Conservation (phyloP, 2,797 vertebrate species). For the Anisognathus igniventris region DNA sequence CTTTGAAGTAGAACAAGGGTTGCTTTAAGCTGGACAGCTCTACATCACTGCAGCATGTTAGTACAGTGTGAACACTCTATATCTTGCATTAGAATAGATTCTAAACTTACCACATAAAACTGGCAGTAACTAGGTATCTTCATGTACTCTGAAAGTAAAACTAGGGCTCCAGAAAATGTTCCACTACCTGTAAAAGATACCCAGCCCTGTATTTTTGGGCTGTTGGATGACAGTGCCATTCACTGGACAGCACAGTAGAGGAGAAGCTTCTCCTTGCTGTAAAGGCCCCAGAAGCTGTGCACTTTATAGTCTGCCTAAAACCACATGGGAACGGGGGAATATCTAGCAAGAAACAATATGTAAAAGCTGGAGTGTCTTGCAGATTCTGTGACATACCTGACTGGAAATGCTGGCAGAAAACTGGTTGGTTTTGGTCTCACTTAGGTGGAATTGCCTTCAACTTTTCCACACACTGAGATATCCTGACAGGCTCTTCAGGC, state of each 20-base stretch:
- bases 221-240: neutral
- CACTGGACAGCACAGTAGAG: neutral
- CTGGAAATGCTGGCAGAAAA: neutral
- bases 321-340: rapidly evolving
- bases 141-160: neutral
- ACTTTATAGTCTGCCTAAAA: neutral
- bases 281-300: neutral
- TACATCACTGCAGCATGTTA: neutral
- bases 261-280: neutral
- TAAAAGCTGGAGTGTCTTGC: neutral
- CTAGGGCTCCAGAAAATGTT: neutral
- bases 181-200: neutral
- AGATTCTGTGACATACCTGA: neutral
- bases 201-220: neutral
- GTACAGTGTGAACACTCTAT: neutral
- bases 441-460: neutral
- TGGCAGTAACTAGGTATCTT: neutral
- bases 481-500: neutral
- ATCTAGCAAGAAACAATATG: neutral
- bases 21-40: neutral
- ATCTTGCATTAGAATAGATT: neutral
- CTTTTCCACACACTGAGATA: neutral
- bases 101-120: neutral
- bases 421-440: neutral
- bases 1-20: neutral